Conservation (phyloP, 2,113 vertebrate species). For the Poeciliopsis occidentalis region DNA sequence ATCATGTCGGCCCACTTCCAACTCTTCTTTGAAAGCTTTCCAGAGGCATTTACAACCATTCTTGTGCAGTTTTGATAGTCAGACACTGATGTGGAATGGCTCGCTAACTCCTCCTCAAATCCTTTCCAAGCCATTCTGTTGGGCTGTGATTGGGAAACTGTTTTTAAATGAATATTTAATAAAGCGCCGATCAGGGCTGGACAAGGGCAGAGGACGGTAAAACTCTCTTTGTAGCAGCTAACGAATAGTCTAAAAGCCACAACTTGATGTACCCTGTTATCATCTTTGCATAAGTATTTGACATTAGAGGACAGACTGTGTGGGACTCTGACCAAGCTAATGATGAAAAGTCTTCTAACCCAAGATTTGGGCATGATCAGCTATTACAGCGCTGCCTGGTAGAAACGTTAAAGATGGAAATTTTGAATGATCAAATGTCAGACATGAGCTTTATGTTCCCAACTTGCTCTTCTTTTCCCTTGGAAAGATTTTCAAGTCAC, state of each 20-base stretch:
- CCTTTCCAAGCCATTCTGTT: too few relatives aligned
- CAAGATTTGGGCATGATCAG: background rate
- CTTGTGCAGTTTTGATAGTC: background rate
- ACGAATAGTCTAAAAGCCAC: background rate
- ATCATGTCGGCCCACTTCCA: too few relatives aligned
- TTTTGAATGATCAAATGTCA: background rate
- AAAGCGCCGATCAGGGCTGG: too few relatives aligned
- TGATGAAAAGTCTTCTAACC: background rate
- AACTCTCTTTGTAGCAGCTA: background rate
- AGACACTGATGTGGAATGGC: background rate
- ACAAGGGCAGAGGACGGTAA: too few relatives aligned
- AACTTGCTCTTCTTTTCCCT: background rate
- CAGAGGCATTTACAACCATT: background rate
- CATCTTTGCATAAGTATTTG: background rate
- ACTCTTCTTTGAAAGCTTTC: too few relatives aligned
- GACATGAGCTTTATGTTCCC: background rate
- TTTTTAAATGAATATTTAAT: too few relatives aligned
- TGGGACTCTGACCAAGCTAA: background rate
- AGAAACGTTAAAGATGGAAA: constrained; percentile 3
- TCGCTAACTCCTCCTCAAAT: too few relatives aligned
- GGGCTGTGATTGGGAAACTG: background rate
- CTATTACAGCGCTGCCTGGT: background rate
- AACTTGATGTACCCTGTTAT: background rate
- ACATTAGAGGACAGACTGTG: background rate
- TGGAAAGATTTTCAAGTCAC: background rate